Base-by-base conservation (phyloP, 2,113 vertebrate species). In the Orthonyx spaldingii region DNA sequence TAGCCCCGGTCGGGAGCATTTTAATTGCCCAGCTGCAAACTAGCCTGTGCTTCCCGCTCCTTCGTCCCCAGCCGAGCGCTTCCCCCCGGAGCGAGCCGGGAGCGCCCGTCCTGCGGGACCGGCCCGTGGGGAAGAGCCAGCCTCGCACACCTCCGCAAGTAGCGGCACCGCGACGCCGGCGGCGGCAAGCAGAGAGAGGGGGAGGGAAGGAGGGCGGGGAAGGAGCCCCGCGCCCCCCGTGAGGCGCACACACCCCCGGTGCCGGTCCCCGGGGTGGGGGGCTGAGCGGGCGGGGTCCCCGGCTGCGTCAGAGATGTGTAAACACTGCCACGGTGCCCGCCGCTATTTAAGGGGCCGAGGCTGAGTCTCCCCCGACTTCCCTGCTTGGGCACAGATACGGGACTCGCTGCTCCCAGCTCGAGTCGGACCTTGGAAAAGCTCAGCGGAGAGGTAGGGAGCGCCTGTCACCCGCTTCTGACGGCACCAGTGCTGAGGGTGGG, bases 331-430 rank as follows among this genome's bases (percentile, higher is more conserved):
- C 79, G 17, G 56, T 66, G 55, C 91, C 94, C 52, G 94, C 92
- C 89, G 95, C 94, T 98, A 98, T 97, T 98, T 98, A 98, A 98
- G 97, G 75, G 69, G 76, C n/a, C 41, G 71, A 6, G 42, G 35
- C 90, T 61, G 90, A 80, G 26, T 24, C 55, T 55, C 11, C 41
- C 13, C 71, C 3, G 60, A 83, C 61, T 77, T 90, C 68, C 39
- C 59, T 9, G 63, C 32, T 57, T 32, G 70, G 63, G 61, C 57
- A 18, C 65, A 3, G n/a, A n/a, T 35, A 3, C 28, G 13, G 60
- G 18, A 24, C 41, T 41, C 33, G 14, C 35, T 39, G 75, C 35
- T 63, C 52, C 37, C 41, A 42, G 4, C 46, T 88, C 89, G 13
- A 72, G 35, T 18, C 60, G 78, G 11, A 32, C 60, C 60, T 82